Evolutionary conservation across 2,797 vertebrate genomes (phyloP).

Genomic region (Muraenolepis orangiensis): DNA sequence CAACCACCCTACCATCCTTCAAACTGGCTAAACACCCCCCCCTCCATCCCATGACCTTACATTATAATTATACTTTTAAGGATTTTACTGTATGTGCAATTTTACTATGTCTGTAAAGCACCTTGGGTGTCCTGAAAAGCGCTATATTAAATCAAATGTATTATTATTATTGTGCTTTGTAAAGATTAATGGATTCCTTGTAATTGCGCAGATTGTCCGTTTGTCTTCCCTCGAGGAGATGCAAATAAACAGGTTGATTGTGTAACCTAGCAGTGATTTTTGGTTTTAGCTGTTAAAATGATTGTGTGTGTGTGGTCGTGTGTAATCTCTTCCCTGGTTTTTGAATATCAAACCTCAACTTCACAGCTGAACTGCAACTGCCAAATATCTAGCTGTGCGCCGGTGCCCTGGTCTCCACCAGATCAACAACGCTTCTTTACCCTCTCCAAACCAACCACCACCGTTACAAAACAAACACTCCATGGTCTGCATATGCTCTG

Average conservation of each 20-base stretch:
- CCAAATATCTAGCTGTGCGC: conserved; percentile 9
- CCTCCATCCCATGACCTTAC: too few relatives aligned
- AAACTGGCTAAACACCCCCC: too few relatives aligned
- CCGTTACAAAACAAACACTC: background rate
- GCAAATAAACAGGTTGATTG: background rate
- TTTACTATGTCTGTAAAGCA: too few relatives aligned
- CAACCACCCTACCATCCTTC: too few relatives aligned
- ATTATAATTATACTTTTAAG: too few relatives aligned
- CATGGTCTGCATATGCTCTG: background rate
- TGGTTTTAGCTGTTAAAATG: conserved; percentile 4
- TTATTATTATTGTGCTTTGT: too few relatives aligned
- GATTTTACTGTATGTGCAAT: too few relatives aligned
- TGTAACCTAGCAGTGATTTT: background rate
- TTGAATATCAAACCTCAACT: conserved; percentile 15
- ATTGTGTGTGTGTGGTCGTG: conserved; percentile 11
- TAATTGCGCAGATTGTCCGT: background rate
- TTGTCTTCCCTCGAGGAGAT: background rate
- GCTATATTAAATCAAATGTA: too few relatives aligned
- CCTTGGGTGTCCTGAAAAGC: too few relatives aligned
- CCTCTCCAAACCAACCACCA: background rate
- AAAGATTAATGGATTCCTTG: background rate
- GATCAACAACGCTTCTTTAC: too few relatives aligned
- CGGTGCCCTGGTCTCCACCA: background rate
- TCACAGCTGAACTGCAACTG: conserved; percentile 21
- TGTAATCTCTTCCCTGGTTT: conserved; percentile 25